Evolutionary conservation across 2,113 vertebrate genomes (phyloP), one percentile per base, ranked within the genome.

Genomic region (Gasterosteus nipponicus): DNA sequence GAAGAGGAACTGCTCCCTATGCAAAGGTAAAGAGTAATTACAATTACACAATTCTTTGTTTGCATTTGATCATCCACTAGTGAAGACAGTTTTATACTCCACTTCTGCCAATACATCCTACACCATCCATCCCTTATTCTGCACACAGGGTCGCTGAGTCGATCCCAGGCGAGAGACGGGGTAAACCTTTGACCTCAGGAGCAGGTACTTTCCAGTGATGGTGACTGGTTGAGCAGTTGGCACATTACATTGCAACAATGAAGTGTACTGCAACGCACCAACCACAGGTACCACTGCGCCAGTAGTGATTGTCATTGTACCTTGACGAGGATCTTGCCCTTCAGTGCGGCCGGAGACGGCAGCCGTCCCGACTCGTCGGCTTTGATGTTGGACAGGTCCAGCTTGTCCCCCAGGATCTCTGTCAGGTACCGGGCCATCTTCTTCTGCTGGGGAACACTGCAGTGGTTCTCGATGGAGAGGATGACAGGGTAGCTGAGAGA

Each of bases 401-500:
- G 92, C 86, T 98, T 98, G 85, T 98, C 97, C 8, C 96, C 97
- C 3, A 99, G 89, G 75, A 99, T 95, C 85, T 96, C 97, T 0
- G 49, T 93, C 33, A 99, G 94, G 57, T 96, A 98, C 89, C 96
- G 96, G 19, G 98, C 98, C 98, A 99, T 99, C 90, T 98, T 98
- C 91, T 99, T 99, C 86, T 99, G 98, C 92, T 99, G 98, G 47
- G 93, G 14, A 0, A 99, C 96, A 0, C 97, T 99, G 91, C 98
- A 99, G 87, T 99, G 98, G 91, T 99, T 99, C 94, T 99, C 98
- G 2, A 99, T 94, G 26, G 98, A 99, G 83, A 99, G 91, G 90
- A 99, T 98, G 82, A 99, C 96, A 0, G 98, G 98, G 78, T 96
- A 99, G 57, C 98, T 99, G 87, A 5, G 49, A 73, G 35, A 83